Conservation (phyloP, 1,140 invertebrate genomes). For the Procambarus virginalis region DNA sequence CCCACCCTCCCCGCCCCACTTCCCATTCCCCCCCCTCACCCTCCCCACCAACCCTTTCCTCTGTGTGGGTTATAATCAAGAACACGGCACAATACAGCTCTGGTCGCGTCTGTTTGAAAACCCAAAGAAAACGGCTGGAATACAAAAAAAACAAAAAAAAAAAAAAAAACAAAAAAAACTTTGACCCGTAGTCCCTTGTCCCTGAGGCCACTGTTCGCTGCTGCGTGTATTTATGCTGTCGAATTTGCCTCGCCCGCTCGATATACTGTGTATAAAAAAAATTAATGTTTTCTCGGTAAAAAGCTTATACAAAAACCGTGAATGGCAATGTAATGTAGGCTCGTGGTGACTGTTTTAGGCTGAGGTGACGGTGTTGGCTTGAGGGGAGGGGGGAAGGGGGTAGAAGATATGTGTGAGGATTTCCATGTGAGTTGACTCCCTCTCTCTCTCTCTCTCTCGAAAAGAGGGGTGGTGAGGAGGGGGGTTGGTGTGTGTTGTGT, state of each 20-base stretch:
- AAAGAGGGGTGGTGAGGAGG: too few relatives aligned
- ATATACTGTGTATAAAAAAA: too few relatives aligned
- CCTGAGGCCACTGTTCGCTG: not conserved
- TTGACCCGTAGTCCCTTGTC: not conserved
- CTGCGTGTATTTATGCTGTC: not conserved
- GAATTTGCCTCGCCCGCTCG: not conserved
- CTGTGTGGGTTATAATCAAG: constrained; percentile 38
- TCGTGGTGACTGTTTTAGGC: too few relatives aligned
- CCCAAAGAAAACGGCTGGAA: not conserved
- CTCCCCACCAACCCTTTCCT: constrained; percentile 17
- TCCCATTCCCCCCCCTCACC: not conserved
- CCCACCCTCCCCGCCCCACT: not conserved
- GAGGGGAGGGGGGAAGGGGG: not conserved
- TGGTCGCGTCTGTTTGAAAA: too few relatives aligned
- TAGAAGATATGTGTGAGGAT: not conserved
- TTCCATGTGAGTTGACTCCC: too few relatives aligned
- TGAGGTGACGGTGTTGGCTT: not conserved
- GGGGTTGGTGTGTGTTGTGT: too few relatives aligned
- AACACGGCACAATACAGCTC: constrained; percentile 1
- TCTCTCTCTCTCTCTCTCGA: too few relatives aligned
- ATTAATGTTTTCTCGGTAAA: not conserved
- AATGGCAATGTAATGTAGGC: too few relatives aligned
- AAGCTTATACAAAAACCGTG: not conserved
- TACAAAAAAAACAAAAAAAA: constrained; percentile 19
- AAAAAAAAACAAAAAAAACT: not conserved